Evolutionary conservation across 2,888 invertebrate species (phyloP).

Genomic region (Chrysina gloriosa): DNA sequence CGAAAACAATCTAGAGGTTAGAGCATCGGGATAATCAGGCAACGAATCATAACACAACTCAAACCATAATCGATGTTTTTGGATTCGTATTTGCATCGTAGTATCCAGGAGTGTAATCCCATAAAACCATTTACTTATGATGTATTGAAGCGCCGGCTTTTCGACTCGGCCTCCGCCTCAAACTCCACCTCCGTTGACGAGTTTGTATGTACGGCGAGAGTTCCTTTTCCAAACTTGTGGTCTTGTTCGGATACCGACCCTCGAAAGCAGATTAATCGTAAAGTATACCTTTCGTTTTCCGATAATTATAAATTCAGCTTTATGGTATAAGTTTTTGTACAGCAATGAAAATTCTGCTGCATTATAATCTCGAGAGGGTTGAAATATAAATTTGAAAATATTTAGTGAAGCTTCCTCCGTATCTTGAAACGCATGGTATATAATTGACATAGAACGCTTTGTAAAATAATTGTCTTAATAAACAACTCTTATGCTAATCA

Average conservation of each 20-base stretch:
- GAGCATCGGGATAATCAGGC: slow-evolving; percentile 51
- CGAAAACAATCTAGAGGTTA: slow-evolving; percentile 29
- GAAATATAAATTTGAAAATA: no score
- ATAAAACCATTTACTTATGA: slow-evolving; percentile 58
- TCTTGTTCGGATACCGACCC: slow-evolving; percentile 46
- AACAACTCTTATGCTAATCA: no score
- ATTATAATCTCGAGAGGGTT: no score
- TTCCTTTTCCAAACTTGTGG: slow-evolving; percentile 47
- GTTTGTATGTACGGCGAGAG: background rate
- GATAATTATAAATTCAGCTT: slow-evolving; percentile 53
- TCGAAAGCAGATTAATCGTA: slow-evolving; percentile 52
- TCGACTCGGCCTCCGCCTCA: slow-evolving; percentile 34
- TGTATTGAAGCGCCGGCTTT: slow-evolving; percentile 56
- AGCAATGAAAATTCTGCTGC: no score
- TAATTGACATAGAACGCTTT: no score
- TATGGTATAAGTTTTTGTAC: slow-evolving; percentile 47
- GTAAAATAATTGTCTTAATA: no score
- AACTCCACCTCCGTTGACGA: background rate
- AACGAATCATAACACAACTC: slow-evolving; percentile 51
- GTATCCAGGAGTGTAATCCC: slow-evolving; percentile 52
- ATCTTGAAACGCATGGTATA: no score
- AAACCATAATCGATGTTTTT: slow-evolving; percentile 55
- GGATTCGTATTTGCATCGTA: slow-evolving; percentile 54
- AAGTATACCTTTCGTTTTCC: slow-evolving; percentile 52
- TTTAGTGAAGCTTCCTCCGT: no score